Percentiles rank a stretch among this genome's conserved stretches.
Evolutionary conservation across 2,888 invertebrate species (phyloP).

Genomic region (Ptychoptera albimana): DNA sequence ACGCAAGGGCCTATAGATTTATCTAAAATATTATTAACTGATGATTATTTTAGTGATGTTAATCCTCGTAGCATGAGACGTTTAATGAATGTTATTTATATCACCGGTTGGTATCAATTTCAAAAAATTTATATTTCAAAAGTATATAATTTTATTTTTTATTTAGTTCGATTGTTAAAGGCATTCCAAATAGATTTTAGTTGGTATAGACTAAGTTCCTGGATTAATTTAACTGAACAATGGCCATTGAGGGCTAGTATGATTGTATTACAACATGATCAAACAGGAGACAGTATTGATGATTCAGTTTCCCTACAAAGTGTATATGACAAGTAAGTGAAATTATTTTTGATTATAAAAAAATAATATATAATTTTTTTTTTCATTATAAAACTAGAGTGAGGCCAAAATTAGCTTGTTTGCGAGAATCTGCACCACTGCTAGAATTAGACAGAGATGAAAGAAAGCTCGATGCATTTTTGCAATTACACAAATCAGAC

Average conservation of each 20-base stretch:
- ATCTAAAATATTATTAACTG: conserved; percentile 77
- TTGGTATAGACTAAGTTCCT: conserved; percentile 94
- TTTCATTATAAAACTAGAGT: conserved; percentile 40
- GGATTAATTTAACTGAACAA: conserved; percentile 97
- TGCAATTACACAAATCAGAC: conserved; percentile 74
- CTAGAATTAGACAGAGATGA: conserved; percentile 89
- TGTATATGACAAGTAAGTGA: conserved; percentile 79
- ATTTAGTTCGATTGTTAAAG: conserved; percentile 77
- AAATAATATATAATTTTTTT: not conserved
- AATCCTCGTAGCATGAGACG: conserved; percentile 94
- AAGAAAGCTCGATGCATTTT: conserved; percentile 83
- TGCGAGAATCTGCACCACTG: conserved; percentile 77
- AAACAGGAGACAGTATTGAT: conserved; percentile 72
- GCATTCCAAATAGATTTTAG: conserved; percentile 98
- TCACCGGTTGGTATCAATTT: conserved; percentile 49
- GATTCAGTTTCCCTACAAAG: conserved; percentile 74
- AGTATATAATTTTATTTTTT: not conserved
- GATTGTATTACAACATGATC: conserved; percentile 90
- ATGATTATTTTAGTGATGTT: conserved; percentile 98
- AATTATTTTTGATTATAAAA: not conserved
- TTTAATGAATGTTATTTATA: conserved; percentile 92
- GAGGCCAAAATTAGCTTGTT: conserved; percentile 60
- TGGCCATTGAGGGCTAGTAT: conserved; percentile 97
- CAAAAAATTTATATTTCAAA: too few relatives aligned
- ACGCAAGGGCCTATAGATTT: conserved; percentile 35